Evolutionary conservation across 2,113 vertebrate species (phyloP).

Genomic region (Panthera uncia): DNA sequence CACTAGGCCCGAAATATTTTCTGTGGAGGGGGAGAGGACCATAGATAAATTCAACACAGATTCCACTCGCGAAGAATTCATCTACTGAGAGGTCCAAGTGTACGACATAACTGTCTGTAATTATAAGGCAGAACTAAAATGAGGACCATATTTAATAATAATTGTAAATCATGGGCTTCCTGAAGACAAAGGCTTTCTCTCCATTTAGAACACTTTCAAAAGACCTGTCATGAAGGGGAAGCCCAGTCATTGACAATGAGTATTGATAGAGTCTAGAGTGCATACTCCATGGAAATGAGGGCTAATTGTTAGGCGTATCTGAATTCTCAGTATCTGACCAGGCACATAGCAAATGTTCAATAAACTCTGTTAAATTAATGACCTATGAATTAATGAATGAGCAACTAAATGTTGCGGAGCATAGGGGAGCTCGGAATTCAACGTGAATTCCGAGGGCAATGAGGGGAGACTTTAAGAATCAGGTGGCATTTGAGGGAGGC

Average conservation of each 20-base stretch:
- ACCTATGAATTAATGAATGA: not conserved
- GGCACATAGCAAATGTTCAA: not conserved
- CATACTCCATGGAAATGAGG: not conserved
- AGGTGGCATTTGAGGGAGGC: not conserved
- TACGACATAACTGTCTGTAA: not conserved
- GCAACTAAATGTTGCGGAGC: not conserved
- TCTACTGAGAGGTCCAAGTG: not conserved
- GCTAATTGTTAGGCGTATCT: not conserved
- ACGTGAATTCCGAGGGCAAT: not conserved
- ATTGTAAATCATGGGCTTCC: not conserved
- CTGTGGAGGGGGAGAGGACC: not conserved
- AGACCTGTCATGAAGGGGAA: not conserved
- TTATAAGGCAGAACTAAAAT: not conserved
- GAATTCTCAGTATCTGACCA: not conserved
- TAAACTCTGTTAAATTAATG: not conserved
- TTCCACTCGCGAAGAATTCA: not conserved
- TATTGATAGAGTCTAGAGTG: not conserved
- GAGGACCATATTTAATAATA: not conserved
- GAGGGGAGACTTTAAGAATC: not conserved
- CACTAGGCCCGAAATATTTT: not conserved
- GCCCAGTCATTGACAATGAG: not conserved
- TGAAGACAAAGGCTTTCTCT: not conserved
- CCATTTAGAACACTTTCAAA: not conserved
- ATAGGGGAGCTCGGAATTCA: not conserved
- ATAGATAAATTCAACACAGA: not conserved